These are phyloP conservation scores for Sylvilagus floridanus DNA, from an alignment of 2,797 vertebrate genomes.

Conservation along the genomic window DNA sequence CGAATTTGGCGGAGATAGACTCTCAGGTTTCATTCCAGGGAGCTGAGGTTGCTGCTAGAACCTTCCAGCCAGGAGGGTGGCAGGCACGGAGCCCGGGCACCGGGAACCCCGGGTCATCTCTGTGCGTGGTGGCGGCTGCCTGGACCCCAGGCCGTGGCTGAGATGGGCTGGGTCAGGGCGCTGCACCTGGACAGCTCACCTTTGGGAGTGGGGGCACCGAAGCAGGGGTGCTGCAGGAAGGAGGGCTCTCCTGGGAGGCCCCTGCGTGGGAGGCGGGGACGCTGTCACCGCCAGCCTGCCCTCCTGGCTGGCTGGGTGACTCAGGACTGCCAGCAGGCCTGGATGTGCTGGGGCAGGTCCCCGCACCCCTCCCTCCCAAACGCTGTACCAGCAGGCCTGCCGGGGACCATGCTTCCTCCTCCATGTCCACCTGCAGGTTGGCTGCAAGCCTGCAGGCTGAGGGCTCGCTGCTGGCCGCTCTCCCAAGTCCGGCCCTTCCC, in stretches of 20 bases:
- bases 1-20: background rate
- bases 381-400: background rate
- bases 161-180: background rate
- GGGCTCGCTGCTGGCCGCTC: background rate
- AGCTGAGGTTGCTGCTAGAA: background rate
- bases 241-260: background rate
- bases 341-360: conserved; percentile 53
- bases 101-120: too few species aligned
- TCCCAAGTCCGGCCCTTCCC: background rate
- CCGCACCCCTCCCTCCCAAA: background rate
- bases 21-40: background rate
- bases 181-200: background rate
- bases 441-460: background rate
- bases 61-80: background rate
- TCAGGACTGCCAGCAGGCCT: conserved; percentile 50
- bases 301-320: conserved; percentile 54
- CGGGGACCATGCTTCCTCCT: background rate
- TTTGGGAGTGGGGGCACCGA: background rate
- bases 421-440: background rate
- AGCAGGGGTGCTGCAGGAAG: background rate
- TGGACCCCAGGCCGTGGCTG: background rate
- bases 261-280: background rate
- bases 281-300: background rate
- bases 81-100: background rate
- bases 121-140: background rate